A percentile compares a stretch with the other conserved stretches of the same genome.
Conservation (phyloP, 2,888 invertebrate genomes). For the Apamea anceps region DNA sequence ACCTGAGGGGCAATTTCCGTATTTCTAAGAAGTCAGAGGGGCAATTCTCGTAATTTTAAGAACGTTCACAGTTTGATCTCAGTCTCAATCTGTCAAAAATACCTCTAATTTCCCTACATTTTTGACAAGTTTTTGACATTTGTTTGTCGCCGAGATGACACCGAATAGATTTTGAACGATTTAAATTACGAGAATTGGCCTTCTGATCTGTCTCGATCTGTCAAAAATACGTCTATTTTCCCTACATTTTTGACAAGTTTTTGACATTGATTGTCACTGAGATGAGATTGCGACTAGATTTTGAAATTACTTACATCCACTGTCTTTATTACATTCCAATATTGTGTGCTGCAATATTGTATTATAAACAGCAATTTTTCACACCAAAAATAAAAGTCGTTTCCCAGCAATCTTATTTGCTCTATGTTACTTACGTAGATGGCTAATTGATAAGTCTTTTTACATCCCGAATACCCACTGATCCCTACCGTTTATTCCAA, state of each 20-base stretch:
- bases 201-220: too few relatives aligned
- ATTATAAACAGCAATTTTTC: background rate
- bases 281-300: background rate
- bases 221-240: too few relatives aligned
- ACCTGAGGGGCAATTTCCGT: background rate
- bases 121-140: background rate
- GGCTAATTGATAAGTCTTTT: background rate
- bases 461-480: background rate
- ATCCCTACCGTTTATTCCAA: background rate
- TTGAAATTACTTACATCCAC: background rate
- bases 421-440: background rate
- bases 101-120: too few relatives aligned
- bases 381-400: background rate
- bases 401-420: background rate
- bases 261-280: background rate
- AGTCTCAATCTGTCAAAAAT: too few relatives aligned
- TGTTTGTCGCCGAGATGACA: background rate
- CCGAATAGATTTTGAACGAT: background rate
- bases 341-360: background rate
- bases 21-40: background rate
- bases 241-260: background rate
- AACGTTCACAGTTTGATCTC: background rate
- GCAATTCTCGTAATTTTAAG: background rate
- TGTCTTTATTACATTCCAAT: background rate
- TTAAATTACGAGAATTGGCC: too few relatives aligned